phyloP scores from a whole-genome alignment of 2,888 invertebrate species.

The Tricholauxania praeusta region DNA sequence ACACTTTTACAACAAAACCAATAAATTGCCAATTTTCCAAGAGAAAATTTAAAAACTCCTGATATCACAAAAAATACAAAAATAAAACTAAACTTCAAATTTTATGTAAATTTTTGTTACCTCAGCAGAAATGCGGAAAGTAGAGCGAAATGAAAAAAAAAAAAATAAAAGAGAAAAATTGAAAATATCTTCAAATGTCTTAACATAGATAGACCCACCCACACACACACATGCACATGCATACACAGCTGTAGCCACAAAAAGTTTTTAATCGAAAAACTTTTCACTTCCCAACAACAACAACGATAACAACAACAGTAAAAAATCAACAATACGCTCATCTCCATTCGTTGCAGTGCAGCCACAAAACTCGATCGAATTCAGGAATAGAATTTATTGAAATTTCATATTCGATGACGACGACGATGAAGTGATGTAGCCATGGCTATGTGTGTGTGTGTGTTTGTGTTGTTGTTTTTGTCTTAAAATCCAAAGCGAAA shows the following conservation, averaged over 20 bases:
- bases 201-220: not conserved
- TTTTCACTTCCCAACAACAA: slow-evolving; percentile 19
- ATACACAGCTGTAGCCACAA: slow-evolving; percentile 1
- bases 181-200: slow-evolving; percentile 5
- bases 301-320: slow-evolving; percentile 4
- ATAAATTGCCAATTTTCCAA: no score
- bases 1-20: no score
- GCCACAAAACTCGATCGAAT: not conserved
- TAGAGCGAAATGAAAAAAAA: no score
- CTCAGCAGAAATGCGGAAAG: no score
- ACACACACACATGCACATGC: not conserved
- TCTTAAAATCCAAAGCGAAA: slow-evolving; percentile 24
- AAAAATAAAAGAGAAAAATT: no score
- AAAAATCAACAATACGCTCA: not conserved
- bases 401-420: slow-evolving; percentile 16
- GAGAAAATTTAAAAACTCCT: no score
- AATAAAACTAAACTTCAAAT: no score
- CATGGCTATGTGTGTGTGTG: not conserved
- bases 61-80: no score
- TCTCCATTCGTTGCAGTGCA: not conserved
- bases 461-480: slow-evolving; percentile 10
- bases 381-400: slow-evolving; percentile 15
- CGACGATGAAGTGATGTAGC: not conserved
- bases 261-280: slow-evolving; percentile 37
- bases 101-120: no score